Base-by-base conservation (phyloP, 2,888 invertebrate genomes). In the Formica aserva region DNA sequence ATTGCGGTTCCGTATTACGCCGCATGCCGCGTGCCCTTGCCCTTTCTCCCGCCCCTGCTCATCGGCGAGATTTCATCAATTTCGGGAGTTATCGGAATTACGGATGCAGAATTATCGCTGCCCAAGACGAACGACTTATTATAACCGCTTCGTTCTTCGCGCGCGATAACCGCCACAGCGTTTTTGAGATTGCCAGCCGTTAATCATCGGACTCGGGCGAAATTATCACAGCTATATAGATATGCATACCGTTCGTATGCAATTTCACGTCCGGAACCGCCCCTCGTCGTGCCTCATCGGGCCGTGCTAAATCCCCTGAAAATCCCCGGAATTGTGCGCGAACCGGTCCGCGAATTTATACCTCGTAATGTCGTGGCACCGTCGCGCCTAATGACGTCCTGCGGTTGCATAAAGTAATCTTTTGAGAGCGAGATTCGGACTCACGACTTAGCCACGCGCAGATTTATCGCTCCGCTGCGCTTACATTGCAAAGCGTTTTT, bases 11-110 rank as follows among this genome's bases (percentile, higher is more conserved):
- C 71, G 78, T 35, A 65, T 38, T 83, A 66, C 60, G 55, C 66
- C 71, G 84, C 85, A 76, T 76, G 72, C 82, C 77, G 69, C 8
- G 65, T 55, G 67, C 71, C 48, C 75, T 45, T 67, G 78, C 52
- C 15, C 22, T 22, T 48, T 18, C 63, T 35, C 65, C 15, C 78
- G n/a, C 45, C 32, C 35, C 15, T 22, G 32, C 45, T 63, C 41
- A 15, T 48, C 57, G 6, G 52, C 52, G 52, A 52, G 80, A 77
- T 89, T 89, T 85, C 88, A 89, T 89, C 89, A 86, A 86, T 87
- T 89, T 85, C 60, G 84, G 72, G 32, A 60, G 62, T 82, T 71
- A 85, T 85, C 86, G 81, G 72, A 55, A 66, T 29, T 80, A 87
- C 75, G 80, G 81, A 63, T 87, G 86, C 78, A 72, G 62, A 89